Conservation (phyloP, 2,888 invertebrate genomes). For the Sympetrum striolatum region DNA sequence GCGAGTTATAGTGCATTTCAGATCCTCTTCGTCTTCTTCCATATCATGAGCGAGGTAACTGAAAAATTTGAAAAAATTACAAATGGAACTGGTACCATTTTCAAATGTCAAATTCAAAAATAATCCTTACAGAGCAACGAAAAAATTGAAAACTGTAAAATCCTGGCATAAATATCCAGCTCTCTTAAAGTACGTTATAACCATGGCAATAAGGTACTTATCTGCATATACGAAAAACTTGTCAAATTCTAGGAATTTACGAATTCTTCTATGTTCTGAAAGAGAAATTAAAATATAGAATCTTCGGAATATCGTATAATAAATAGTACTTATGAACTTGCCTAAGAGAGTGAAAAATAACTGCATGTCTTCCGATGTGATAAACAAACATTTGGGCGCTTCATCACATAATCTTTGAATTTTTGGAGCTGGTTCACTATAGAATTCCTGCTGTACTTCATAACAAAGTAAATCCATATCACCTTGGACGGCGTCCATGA, state of each 20-base stretch:
- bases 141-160: conserved; percentile 63
- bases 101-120: not conserved
- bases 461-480: conserved; percentile 3
- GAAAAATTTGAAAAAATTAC: conserved; percentile 36
- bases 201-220: conserved; percentile 66
- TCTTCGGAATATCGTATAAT: not conserved
- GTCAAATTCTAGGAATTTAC: conserved; percentile 60
- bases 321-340: not conserved
- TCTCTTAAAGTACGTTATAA: conserved; percentile 65
- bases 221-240: conserved; percentile 63
- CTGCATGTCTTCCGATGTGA: not conserved
- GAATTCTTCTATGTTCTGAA: conserved; percentile 57
- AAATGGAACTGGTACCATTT: not conserved
- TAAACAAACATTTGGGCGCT: not conserved
- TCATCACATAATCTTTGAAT: not conserved
- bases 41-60: conserved; percentile 66
- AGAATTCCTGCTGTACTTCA: not conserved
- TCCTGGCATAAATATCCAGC: conserved; percentile 60
- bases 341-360: conserved; percentile 1
- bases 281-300: not conserved
- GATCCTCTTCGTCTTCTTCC: conserved; percentile 66
- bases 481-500: too few species aligned
- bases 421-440: not conserved
- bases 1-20: conserved; percentile 60
- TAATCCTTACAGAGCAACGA: conserved; percentile 63